Conservation (phyloP, 2,888 invertebrate genomes). For the Odontocerum albicorne region DNA sequence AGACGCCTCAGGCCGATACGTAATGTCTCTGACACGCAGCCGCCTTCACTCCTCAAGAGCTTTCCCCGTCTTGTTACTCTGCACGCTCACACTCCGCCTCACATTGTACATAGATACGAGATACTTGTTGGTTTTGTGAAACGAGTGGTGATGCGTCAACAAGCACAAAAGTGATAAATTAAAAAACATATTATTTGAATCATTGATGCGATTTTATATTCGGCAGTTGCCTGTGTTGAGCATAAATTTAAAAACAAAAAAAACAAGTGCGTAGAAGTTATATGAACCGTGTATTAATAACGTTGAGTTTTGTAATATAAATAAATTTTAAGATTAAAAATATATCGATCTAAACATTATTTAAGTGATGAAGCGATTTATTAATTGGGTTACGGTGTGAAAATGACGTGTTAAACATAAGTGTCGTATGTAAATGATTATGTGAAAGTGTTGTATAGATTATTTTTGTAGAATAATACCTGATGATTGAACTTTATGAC, state of each 20-base stretch:
- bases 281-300: background rate
- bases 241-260: background rate
- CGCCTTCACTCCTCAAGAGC: background rate
- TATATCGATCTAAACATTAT: background rate
- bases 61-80: background rate
- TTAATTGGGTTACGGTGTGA: conserved; percentile 17
- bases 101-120: conserved; percentile 6
- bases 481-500: conserved; percentile 8
- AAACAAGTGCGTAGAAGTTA: background rate
- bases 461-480: conserved; percentile 26
- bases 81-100: background rate
- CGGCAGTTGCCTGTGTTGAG: no score
- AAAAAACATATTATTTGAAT: background rate
- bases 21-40: conserved; percentile 19
- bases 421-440: conserved; percentile 34
- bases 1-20: conserved; percentile 16
- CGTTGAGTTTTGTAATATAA: background rate
- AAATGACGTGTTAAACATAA: conserved; percentile 20
- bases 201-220: no score
- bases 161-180: conserved; percentile 20
- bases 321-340: background rate
- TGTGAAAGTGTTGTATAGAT: conserved; percentile 37
- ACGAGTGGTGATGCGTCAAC: background rate
- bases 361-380: conserved; percentile 1
- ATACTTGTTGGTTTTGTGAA: conserved; percentile 1